Conservation (phyloP, 2,888 invertebrate species). For the Heliconius hortense region DNA sequence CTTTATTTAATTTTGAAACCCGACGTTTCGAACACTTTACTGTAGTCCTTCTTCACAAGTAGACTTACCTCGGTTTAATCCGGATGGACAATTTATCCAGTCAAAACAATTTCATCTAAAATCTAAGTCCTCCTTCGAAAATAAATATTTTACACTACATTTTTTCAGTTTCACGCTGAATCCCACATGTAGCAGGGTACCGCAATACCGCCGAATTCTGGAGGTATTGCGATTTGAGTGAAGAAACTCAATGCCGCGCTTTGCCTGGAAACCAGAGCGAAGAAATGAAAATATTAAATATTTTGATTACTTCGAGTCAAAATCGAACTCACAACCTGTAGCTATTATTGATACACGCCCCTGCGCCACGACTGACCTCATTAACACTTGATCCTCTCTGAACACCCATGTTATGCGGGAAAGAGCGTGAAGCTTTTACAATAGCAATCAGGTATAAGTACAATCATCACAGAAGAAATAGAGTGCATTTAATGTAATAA, state of each 20-base stretch:
- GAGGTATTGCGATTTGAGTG: background rate
- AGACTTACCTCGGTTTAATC: too few species aligned
- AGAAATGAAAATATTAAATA: too few species aligned
- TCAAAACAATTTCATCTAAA: too few species aligned
- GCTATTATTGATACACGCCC: too few species aligned
- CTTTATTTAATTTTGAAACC: too few species aligned
- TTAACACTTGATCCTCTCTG: background rate
- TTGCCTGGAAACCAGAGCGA: background rate
- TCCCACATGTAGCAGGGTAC: background rate
- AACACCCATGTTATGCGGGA: background rate
- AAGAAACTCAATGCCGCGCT: background rate
- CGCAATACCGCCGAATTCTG: background rate
- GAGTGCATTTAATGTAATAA: constrained; percentile 18
- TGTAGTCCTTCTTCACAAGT: too few species aligned
- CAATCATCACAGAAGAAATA: background rate
- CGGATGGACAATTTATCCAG: too few species aligned
- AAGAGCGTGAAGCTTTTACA: background rate
- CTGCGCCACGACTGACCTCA: background rate
- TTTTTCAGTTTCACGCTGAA: background rate
- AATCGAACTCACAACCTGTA: background rate
- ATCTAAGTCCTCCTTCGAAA: too few species aligned
- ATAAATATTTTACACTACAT: background rate
- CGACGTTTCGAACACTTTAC: too few species aligned
- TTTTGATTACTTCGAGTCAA: too few species aligned
- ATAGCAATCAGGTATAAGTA: background rate